Conservation (phyloP, 2,113 vertebrate genomes). For the Numida meleagris region DNA sequence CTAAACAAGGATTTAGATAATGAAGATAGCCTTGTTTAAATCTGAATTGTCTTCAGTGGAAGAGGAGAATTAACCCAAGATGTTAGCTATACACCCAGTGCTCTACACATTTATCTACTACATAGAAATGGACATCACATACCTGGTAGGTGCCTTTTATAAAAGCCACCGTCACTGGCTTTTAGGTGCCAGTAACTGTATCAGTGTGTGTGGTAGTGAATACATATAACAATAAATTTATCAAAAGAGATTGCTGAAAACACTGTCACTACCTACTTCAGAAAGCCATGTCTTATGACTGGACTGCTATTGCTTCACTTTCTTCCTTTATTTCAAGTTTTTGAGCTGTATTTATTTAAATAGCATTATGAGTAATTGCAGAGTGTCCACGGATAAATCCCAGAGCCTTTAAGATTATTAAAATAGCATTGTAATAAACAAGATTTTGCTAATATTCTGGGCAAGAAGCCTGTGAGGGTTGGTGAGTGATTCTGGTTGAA, state of each 20-base stretch:
- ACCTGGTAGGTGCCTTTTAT: not conserved
- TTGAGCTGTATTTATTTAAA: not conserved
- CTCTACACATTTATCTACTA: not conserved
- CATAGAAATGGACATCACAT: not conserved
- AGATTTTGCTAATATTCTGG: not conserved
- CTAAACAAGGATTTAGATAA: not conserved
- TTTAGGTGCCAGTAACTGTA: not conserved
- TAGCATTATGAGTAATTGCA: not conserved
- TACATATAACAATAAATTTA: accelerated
- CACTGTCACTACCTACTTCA: not conserved
- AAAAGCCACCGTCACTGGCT: not conserved
- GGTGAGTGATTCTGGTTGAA: not conserved
- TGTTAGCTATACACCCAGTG: not conserved
- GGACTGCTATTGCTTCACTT: not conserved
- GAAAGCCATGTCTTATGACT: not conserved
- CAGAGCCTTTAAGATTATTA: not conserved
- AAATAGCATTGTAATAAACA: not conserved
- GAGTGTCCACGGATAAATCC: not conserved
- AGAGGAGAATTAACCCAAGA: not conserved
- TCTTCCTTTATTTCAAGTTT: not conserved
- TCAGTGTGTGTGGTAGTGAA: not conserved
- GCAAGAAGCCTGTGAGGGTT: not conserved
- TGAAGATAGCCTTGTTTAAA: not conserved
- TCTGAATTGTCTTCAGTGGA: not conserved
- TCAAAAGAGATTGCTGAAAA: not conserved